Conservation (phyloP, 2,113 vertebrate genomes). For the Perca flavescens region DNA sequence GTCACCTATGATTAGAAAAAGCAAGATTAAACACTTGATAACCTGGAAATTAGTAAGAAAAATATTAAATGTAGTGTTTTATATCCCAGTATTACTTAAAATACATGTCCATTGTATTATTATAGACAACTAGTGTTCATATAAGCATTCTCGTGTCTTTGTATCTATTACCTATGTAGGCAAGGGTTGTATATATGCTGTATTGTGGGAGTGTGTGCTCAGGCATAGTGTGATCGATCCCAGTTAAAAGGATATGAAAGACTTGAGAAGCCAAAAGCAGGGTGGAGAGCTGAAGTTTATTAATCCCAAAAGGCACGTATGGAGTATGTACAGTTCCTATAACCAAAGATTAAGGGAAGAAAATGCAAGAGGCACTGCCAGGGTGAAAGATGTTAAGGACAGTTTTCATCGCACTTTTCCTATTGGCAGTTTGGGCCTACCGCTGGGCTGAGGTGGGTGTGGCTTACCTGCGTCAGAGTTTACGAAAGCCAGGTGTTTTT, state of each 20-base stretch:
- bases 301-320: background rate
- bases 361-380: background rate
- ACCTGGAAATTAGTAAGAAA: too few relatives aligned
- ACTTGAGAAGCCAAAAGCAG: background rate
- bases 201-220: background rate
- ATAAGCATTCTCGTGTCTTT: too few relatives aligned
- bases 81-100: background rate
- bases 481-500: too few relatives aligned
- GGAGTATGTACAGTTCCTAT: background rate
- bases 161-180: too few relatives aligned
- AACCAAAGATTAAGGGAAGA: background rate
- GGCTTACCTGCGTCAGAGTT: too few relatives aligned
- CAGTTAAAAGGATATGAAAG: background rate
- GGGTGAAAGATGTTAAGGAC: background rate
- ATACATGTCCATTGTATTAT: background rate
- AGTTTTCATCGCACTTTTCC: too few relatives aligned
- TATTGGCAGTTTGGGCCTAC: too few relatives aligned
- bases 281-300: background rate
- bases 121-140: too few relatives aligned
- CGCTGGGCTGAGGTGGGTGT: too few relatives aligned
- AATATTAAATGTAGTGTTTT: background rate
- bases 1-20: slow-evolving; percentile 72
- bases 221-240: background rate
- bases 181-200: background rate
- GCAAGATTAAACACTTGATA: slow-evolving; percentile 2